Percentiles rank a stretch among this genome's conserved stretches.
These are phyloP conservation scores for Eupsilia transversa DNA, from an alignment of 2,888 invertebrate genomes.

Conservation along the genomic window DNA sequence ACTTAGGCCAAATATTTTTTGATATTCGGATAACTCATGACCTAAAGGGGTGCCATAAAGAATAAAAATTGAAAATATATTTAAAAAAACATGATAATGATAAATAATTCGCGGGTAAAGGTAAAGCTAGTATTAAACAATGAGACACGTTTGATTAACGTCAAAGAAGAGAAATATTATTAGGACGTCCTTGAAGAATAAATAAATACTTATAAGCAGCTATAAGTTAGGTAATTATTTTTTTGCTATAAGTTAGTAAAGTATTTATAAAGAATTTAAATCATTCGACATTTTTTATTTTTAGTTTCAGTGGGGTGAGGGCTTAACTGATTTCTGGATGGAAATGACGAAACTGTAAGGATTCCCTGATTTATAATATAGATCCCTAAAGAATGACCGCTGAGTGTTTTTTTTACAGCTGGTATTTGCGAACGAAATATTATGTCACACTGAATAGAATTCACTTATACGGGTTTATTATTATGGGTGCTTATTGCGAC, in stretches of 20 bases:
- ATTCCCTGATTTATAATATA: constrained; percentile 6
- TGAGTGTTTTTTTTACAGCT: constrained; percentile 68
- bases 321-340: neutral
- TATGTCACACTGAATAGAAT: constrained; percentile 54
- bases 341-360: constrained; percentile 5
- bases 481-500: constrained; percentile 28
- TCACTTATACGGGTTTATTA: constrained; percentile 68
- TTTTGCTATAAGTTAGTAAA: too few species aligned
- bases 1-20: too few species aligned
- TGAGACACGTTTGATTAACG: neutral
- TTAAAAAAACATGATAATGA: too few species aligned
- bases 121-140: neutral
- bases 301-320: neutral
- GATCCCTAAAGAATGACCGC: constrained; percentile 70
- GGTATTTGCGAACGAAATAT: constrained; percentile 69
- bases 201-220: neutral
- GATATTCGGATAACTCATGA: too few species aligned
- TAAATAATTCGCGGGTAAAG: too few species aligned
- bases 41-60: too few species aligned
- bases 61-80: too few species aligned
- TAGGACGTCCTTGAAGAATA: too few species aligned
- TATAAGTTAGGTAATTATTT: neutral
- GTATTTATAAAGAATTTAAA: too few species aligned
- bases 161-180: neutral
- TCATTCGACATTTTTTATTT: neutral